These are phyloP conservation scores for Beris morrisii DNA, from an alignment of 2,888 invertebrate genomes.

Conservation along the genomic window DNA sequence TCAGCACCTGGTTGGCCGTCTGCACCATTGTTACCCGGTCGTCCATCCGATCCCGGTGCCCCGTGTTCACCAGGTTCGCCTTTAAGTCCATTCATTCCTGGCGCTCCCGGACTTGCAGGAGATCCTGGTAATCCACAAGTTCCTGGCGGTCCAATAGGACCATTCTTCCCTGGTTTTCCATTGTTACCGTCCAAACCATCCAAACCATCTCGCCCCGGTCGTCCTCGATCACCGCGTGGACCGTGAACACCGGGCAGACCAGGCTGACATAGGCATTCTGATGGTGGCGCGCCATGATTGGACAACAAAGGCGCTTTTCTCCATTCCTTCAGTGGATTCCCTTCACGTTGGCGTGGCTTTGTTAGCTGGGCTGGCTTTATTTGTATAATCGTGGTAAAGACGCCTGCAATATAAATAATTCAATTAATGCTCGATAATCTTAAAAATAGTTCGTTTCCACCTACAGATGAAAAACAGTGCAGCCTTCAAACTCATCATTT, in stretches of 20 bases:
- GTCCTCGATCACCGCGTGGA: neutral
- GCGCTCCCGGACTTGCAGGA: neutral
- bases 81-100: neutral
- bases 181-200: neutral
- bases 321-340: too few relatives aligned
- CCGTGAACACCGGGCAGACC: neutral
- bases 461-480: too few relatives aligned
- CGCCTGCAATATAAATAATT: too few relatives aligned
- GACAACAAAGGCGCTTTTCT: too few relatives aligned
- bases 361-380: too few relatives aligned
- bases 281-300: too few relatives aligned
- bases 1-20: neutral
- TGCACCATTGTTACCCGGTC: neutral
- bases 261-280: neutral
- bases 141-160: neutral
- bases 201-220: neutral
- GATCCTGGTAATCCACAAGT: neutral
- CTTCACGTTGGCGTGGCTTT: too few relatives aligned
- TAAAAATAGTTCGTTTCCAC: too few relatives aligned
- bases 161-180: neutral
- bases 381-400: too few relatives aligned
- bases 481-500: too few relatives aligned
- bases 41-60: neutral
- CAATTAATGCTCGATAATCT: too few relatives aligned
- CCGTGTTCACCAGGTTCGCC: too few relatives aligned